Evolutionary conservation across 2,797 vertebrate genomes (phyloP), one percentile per base, ranked within the genome.

Genomic region (Rhyacichthys aspro): DNA sequence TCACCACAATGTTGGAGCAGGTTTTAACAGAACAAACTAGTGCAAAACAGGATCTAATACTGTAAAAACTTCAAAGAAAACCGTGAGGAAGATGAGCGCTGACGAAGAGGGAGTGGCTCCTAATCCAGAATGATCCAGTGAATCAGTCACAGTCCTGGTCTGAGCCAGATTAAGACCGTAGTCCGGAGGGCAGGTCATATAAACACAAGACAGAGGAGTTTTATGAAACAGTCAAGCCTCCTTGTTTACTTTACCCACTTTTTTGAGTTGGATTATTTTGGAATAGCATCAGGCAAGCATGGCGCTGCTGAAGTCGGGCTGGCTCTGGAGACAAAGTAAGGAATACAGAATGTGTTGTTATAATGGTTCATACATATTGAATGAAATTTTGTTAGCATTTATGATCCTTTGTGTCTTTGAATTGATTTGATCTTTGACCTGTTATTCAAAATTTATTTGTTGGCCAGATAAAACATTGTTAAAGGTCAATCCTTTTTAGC

Each of bases 261-360:
- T 4, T 1, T 33, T 36, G 17, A 11, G 4, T 34, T 58, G 70
- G 60, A 75, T 59, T 60, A 59, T 7, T 47, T 37, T 5, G 8
- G 6, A 50, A 38, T 7, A 17, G 28, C 37, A 55, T 44, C 19
- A 14, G 18, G 67, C 36, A 44, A 53, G 48, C 52, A 93, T 94
- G 92, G 89, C 81, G 0, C 86, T 94, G 11, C 72, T 94, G 73
- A 93, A 77, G 78, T 92, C 92, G 2, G 92, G 92, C 61, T 93
- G 91, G 92, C 76, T 94, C 43, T 94, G 93, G 93, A 89, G 93
- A 75, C 90, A 93, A 61, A 90, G 92, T 94, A 70, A 93, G 92
- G 23, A 28, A 28, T 28, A 28, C 5, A 23, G 19, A n/a, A n/a
- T 91, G 6, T 1, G 9, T 4, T 42, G 15, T 43, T 34, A 37